These are phyloP conservation scores for Timandra comae DNA, from an alignment of 2,888 invertebrate genomes.

Conservation along the genomic window DNA sequence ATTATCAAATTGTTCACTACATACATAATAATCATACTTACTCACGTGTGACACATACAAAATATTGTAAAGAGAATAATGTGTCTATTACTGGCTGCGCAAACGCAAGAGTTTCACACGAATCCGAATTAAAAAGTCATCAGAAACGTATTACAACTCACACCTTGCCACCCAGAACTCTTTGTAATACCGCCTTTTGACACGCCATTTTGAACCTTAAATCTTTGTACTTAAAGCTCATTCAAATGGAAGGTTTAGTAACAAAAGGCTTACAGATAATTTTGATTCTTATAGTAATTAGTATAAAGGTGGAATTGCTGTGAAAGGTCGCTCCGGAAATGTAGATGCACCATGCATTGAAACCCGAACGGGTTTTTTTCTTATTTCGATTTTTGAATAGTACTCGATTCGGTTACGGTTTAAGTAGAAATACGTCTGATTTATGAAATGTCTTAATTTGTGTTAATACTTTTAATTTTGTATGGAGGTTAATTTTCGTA, in stretches of 20 bases:
- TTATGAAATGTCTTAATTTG: constrained; percentile 23
- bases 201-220: constrained; percentile 19
- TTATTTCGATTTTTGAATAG: constrained; percentile 24
- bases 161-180: constrained; percentile 49
- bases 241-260: not conserved
- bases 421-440: constrained; percentile 22
- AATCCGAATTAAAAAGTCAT: constrained; percentile 69
- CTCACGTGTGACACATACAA: not conserved
- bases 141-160: constrained; percentile 67
- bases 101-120: constrained; percentile 62
- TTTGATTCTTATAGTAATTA: not conserved
- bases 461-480: constrained; percentile 12
- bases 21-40: too few relatives aligned
- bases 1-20: too few relatives aligned
- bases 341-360: constrained; percentile 26
- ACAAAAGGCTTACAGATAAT: not conserved
- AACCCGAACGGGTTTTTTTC: constrained; percentile 26
- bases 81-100: constrained; percentile 59
- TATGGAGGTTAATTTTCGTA: constrained; percentile 11
- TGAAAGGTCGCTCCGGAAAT: constrained; percentile 29
- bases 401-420: constrained; percentile 28
- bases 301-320: not conserved
- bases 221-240: constrained; percentile 5
- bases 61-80: constrained; percentile 33
- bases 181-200: constrained; percentile 17